Evolutionary conservation across 1,140 invertebrate species (phyloP).

Genomic region (Chironomus tepperi): DNA sequence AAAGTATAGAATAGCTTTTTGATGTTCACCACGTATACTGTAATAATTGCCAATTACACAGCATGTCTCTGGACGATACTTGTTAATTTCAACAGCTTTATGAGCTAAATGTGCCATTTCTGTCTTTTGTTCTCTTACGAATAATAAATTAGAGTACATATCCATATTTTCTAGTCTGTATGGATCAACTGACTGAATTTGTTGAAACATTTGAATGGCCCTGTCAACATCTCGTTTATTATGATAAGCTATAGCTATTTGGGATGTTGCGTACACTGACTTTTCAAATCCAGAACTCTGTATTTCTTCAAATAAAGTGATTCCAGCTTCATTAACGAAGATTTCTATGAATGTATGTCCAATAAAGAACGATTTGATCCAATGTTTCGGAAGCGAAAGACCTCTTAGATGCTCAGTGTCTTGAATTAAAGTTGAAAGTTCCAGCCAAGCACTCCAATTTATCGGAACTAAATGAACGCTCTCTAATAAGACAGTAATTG

Average conservation of each 20-base stretch:
- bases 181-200: conserved; percentile 77
- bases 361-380: conserved; percentile 91
- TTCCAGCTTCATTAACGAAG: conserved; percentile 81
- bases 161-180: conserved; percentile 92
- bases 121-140: conserved; percentile 86
- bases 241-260: conserved; percentile 87
- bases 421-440: conserved; percentile 75
- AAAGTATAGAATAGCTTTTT: conserved; percentile 94
- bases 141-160: conserved; percentile 92
- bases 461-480: conserved; percentile 69
- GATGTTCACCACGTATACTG: conserved; percentile 90
- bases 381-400: conserved; percentile 73
- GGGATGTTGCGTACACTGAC: conserved; percentile 82
- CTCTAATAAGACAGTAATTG: conserved; percentile 68
- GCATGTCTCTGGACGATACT: conserved; percentile 95
- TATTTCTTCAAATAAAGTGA: conserved; percentile 71
- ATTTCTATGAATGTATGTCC: conserved; percentile 86
- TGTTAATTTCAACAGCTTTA: conserved; percentile 86
- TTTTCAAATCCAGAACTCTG: conserved; percentile 72
- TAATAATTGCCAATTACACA: conserved; percentile 99
- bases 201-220: conserved; percentile 75
- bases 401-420: conserved; percentile 63
- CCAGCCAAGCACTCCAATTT: conserved; percentile 89
- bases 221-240: conserved; percentile 90
- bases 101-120: conserved; percentile 92